A percentile compares a stretch with the other conserved stretches of the same genome.
Conservation (phyloP, 2,888 invertebrate genomes). For the Caenorhabditis japonica region DNA sequence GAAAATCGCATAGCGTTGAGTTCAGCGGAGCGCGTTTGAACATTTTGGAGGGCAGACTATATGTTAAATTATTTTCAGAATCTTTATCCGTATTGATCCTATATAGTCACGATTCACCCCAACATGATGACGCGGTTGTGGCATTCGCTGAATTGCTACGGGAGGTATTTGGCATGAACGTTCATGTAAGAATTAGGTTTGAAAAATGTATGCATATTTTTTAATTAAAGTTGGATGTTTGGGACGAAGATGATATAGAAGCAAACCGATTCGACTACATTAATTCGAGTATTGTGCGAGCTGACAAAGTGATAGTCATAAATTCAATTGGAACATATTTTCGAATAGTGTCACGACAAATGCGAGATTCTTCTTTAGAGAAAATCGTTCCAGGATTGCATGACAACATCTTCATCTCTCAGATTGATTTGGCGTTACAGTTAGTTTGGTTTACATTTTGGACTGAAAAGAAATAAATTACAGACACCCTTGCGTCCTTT, state of each 20-base stretch:
- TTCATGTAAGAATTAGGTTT: conserved; percentile 58
- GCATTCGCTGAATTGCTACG: conserved; percentile 73
- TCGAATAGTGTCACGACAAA: conserved; percentile 57
- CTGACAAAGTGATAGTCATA: conserved; percentile 74
- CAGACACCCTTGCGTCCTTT: conserved; percentile 74
- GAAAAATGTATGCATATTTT: neutral
- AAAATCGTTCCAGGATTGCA: conserved; percentile 56
- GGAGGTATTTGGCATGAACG: conserved; percentile 69
- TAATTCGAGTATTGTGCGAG: conserved; percentile 68
- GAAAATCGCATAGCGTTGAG: no score
- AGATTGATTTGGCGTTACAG: conserved; percentile 70
- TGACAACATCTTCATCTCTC: conserved; percentile 70
- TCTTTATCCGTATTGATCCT: conserved; percentile 69
- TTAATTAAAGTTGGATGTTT: conserved; percentile 70
- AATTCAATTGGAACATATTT: conserved; percentile 74
- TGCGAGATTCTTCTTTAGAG: conserved; percentile 57
- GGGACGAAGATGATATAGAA: conserved; percentile 73
- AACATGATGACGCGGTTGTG: conserved; percentile 73
- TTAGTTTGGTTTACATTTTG: conserved; percentile 22
- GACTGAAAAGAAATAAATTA: conserved; percentile 14
- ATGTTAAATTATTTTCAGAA: conserved; percentile 30
- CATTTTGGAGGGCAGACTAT: no score
- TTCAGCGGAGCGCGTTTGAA: no score
- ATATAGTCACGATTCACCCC: conserved; percentile 73
- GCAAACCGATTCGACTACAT: conserved; percentile 73